Evolutionary conservation across 2,113 vertebrate genomes (phyloP).

Genomic region (Brachyhypopomus occidentalis): DNA sequence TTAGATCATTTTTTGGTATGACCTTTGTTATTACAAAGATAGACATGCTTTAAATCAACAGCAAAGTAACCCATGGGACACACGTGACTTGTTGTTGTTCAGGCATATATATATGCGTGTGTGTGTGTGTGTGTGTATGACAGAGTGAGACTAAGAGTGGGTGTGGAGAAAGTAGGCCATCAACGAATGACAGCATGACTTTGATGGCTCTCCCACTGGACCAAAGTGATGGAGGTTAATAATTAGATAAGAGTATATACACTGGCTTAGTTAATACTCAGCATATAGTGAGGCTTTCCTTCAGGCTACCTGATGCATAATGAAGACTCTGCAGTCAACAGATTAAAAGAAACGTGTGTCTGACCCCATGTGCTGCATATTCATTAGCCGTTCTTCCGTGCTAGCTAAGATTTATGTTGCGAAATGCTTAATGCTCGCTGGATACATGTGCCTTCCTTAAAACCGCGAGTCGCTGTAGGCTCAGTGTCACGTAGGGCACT

Average conservation of each 20-base stretch:
- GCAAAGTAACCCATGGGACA: slow-evolving; percentile 33
- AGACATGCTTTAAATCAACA: slow-evolving; percentile 21
- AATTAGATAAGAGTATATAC: slow-evolving; percentile 32
- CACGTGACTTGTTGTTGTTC: background rate
- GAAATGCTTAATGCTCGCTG: background rate
- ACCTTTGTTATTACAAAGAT: slow-evolving; percentile 40
- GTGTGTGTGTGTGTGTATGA: slow-evolving; percentile 6
- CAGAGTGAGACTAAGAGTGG: slow-evolving; percentile 27
- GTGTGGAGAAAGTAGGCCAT: slow-evolving; percentile 64
- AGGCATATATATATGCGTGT: slow-evolving; percentile 29
- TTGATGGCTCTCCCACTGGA: slow-evolving; percentile 55
- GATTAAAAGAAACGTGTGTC: background rate
- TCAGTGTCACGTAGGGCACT: background rate
- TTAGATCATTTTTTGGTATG: slow-evolving; percentile 42
- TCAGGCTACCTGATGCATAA: slow-evolving; percentile 25
- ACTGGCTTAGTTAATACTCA: slow-evolving; percentile 44
- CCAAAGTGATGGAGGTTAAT: slow-evolving; percentile 48
- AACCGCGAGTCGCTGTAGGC: background rate
- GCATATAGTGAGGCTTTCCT: slow-evolving; percentile 8
- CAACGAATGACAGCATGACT: slow-evolving; percentile 58
- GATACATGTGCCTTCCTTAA: background rate
- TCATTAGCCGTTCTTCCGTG: background rate
- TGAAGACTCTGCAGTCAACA: background rate
- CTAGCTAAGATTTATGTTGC: slow-evolving; percentile 2
- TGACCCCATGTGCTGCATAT: background rate